Evolutionary conservation across 2,113 vertebrate species (phyloP), one percentile per base, ranked within the genome.

Genomic region (Pardalotus punctatus): DNA sequence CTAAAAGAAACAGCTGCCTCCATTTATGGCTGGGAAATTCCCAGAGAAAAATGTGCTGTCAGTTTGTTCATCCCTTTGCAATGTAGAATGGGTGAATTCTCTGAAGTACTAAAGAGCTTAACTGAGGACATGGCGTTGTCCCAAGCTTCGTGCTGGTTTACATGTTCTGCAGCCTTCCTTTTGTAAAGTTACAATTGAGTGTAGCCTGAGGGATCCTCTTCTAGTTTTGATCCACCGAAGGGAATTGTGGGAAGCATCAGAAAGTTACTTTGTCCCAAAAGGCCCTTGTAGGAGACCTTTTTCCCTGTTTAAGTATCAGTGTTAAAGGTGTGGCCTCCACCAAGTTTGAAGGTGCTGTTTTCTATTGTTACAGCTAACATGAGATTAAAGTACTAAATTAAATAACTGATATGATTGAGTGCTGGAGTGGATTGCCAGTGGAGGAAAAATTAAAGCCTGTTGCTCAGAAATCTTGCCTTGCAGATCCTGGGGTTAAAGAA

Each of bases 11-110:
- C 6, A 16, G 21, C 58, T 85, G 66, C 78, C 91, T 91, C 96
- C 81, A 85, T 96, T 95, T 95, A 91, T 50, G 94, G 87, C 78
- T 88, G 94, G 84, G 91, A 79, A 94, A 62, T 81, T 81, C 91
- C 87, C 81, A 19, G 57, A 67, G 85, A 54, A 85, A 87, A 90
- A 81, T 5, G 11, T 16, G 31, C 70, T 50, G 62, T 94, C 4
- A 0, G 31, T 81, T 69, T 90, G 80, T 67, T 94, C 82, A 82
- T 91, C 61, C 65, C 60, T 86, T 71, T 81, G 83, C 86, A 60
- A 45, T 70, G 82, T n/a, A 42, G 29, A 90, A 24, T 11, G 71
- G 48, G 53, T 33, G 78, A 88, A 45, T 86, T 86, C 72, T 82
- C 67, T 81, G 64, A 50, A 56, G 66, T 36, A 12, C 45, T 56